phyloP scores from a whole-genome alignment of 2,888 invertebrate species.

The Noctua pronuba region DNA sequence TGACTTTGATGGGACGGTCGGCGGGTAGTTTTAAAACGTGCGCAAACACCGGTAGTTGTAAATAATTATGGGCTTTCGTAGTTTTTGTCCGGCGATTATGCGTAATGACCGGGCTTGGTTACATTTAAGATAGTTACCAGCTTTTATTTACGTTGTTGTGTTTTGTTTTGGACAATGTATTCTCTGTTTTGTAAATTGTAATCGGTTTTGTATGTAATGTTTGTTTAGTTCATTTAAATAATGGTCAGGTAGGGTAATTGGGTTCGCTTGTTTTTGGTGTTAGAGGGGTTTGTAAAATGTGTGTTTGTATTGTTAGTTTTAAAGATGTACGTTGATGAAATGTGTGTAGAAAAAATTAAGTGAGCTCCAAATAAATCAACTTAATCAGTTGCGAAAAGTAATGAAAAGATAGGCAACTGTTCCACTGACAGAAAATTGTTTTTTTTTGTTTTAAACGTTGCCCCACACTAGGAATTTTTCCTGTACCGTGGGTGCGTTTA shows the following conservation, averaged over 20 bases:
- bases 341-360: background rate
- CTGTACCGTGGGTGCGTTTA: no score
- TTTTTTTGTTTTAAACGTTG: background rate
- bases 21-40: constrained; percentile 84
- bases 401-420: background rate
- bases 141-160: constrained; percentile 56
- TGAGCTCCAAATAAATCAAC: no score
- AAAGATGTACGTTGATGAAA: background rate
- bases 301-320: background rate
- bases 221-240: constrained; percentile 58
- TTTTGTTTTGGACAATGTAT: constrained; percentile 59
- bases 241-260: constrained; percentile 44
- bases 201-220: constrained; percentile 55
- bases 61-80: constrained; percentile 82
- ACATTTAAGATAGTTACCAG: constrained; percentile 62
- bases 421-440: background rate
- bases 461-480: no score
- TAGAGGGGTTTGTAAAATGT: background rate
- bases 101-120: constrained; percentile 66
- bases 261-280: constrained; percentile 33
- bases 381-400: background rate
- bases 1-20: constrained; percentile 80
- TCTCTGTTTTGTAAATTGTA: constrained; percentile 65
- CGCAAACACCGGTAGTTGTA: constrained; percentile 76
- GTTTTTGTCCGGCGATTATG: constrained; percentile 71